phyloP scores from a whole-genome alignment of 2,113 vertebrate genomes.

The Takifugu flavidus region DNA sequence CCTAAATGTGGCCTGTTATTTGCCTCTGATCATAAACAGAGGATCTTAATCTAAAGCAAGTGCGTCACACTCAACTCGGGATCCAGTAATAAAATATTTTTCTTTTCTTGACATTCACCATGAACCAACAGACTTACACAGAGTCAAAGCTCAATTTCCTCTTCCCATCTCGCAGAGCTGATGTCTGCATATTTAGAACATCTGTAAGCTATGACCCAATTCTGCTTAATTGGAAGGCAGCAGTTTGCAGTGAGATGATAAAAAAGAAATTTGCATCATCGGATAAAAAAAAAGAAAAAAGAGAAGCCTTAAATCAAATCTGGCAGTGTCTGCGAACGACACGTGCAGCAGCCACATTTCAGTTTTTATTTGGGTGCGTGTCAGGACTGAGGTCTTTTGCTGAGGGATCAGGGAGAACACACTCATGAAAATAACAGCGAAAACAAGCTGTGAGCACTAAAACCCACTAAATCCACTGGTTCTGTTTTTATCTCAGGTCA shows the following conservation, averaged over 20 bases:
- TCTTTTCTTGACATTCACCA: constrained; percentile 9
- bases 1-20: no score
- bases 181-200: constrained; percentile 37
- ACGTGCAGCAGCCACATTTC: neutral
- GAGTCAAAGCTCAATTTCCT: constrained; percentile 32
- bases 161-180: constrained; percentile 29
- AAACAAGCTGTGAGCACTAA: neutral
- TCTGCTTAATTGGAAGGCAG: constrained; percentile 19
- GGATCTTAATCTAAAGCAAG: no score
- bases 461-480: neutral
- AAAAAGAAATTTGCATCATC: constrained; percentile 22
- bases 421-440: neutral
- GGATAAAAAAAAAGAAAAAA: constrained; percentile 1
- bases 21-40: no score
- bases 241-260: constrained; percentile 21
- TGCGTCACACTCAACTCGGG: neutral
- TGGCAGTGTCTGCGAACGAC: constrained; percentile 13
- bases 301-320: constrained; percentile 6
- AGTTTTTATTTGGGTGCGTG: constrained; percentile 3
- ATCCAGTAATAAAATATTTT: constrained; percentile 10
- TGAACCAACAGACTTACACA: constrained; percentile 17
- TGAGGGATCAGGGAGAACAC: neutral
- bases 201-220: constrained; percentile 25
- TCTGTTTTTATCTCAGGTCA: neutral
- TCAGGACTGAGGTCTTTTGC: constrained; percentile 1